Conservation (phyloP, 2,113 vertebrate species). For the Pundamilia nyererei region DNA sequence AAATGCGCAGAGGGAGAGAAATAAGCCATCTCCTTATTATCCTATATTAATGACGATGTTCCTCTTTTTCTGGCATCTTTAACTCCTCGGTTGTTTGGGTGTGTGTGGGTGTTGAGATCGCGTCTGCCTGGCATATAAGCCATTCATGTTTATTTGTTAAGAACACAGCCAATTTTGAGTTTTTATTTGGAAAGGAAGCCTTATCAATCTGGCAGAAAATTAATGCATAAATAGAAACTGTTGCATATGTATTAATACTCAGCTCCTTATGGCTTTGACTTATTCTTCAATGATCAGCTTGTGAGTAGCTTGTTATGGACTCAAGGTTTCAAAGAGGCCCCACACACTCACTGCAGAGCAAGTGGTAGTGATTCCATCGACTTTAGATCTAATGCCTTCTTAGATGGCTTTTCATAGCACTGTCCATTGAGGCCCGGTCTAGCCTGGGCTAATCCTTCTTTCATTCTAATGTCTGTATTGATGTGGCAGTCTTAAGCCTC, state of each 20-base stretch:
- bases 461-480: conserved; percentile 59
- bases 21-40: neutral
- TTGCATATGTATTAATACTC: neutral
- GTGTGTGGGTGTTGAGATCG: neutral
- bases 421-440: conserved; percentile 49
- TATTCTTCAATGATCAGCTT: neutral
- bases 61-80: neutral
- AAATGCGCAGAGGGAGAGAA: neutral
- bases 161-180: neutral
- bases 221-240: neutral
- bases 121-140: neutral
- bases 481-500: conserved; percentile 47
- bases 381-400: conserved; percentile 42
- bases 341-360: neutral
- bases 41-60: neutral
- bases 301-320: neutral
- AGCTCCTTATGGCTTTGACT: neutral
- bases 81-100: neutral
- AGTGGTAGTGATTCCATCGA: conserved; percentile 35
- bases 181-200: neutral
- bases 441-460: conserved; percentile 53
- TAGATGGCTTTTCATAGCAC: conserved; percentile 32
- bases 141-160: neutral
- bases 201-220: neutral
- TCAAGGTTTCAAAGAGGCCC: neutral